Base-by-base conservation (phyloP, 2,113 vertebrate species). In the Lepisosteus osseus region DNA sequence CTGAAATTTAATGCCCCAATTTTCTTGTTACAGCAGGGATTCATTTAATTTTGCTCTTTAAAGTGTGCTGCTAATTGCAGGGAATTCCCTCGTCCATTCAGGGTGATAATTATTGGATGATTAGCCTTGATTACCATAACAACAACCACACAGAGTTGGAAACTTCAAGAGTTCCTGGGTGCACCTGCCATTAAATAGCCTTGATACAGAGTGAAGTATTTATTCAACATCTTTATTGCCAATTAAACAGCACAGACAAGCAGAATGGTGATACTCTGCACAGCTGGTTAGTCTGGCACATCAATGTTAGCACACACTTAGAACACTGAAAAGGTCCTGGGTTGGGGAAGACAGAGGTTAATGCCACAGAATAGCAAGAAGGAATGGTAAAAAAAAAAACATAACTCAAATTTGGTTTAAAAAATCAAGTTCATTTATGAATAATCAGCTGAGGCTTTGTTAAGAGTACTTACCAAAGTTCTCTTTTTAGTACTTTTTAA, bases 111-210 rank as follows among this genome's bases (percentile, higher is more conserved):
- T 59, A 80, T 78, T 70, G 79, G 82, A 83, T 82, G 76, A 88
- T 80, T 74, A 84, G 79, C 62, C 77, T 72, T 72, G 82, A 90
- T 86, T 87, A 87, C 63, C 80, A 82, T 84, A 85, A 79, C 79
- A 88, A 81, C 17, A 72, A 76, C 77, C 74, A 79, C 7, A 72
- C 76, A 83, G 77, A 83, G 73, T 55, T 72, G 54, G 54, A 40
- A 44, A 70, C 80, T 72, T 77, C 3, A 14, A 76, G 6, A 56
- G 45, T 2, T 72, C 70, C 76, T 74, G 54, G 76, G 65, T 74
- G 42, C 70, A 77, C 65, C 40, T 78, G 63, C 68, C 79, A 74
- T 74, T 69, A 79, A 72, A 67, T 70, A 61, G 47, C 69, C n/a
- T 66, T 69, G 74, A 57, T 65, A 65, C 17, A 2, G 14, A 72